Evolutionary conservation across 1,140 invertebrate species (phyloP).

Genomic region (Contarinia nasturtii): DNA sequence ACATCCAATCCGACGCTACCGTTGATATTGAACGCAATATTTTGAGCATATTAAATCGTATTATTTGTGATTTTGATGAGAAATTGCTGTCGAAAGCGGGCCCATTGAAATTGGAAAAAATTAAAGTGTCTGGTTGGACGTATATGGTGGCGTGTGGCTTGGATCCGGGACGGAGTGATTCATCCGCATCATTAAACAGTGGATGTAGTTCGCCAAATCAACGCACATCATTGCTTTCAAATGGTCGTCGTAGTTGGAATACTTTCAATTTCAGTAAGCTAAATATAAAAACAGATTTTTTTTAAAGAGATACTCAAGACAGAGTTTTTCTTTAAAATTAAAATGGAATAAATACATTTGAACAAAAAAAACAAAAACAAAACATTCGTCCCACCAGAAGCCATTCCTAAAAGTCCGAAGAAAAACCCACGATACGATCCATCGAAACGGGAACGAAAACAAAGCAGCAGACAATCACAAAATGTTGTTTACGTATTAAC

Average conservation of each 20-base stretch:
- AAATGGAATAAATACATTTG: too few relatives aligned
- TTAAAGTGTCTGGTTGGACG: constrained; percentile 82
- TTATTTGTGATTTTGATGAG: constrained; percentile 78
- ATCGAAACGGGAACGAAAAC: constrained; percentile 5
- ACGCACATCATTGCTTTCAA: constrained; percentile 15
- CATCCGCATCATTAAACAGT: constrained; percentile 28
- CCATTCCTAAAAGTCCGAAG: too few relatives aligned
- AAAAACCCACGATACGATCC: too few relatives aligned
- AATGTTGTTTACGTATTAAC: constrained; percentile 36
- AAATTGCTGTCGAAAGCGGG: constrained; percentile 24
- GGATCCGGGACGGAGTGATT: constrained; percentile 43
- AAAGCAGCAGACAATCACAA: constrained; percentile 11
- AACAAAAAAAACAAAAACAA: background rate
- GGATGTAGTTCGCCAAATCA: constrained; percentile 6
- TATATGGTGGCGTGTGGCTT: constrained; percentile 90
- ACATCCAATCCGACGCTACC: constrained; percentile 17
- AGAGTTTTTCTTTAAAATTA: too few relatives aligned
- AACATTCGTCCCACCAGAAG: background rate
- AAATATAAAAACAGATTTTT: too few relatives aligned
- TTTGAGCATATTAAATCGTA: constrained; percentile 64
- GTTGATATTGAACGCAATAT: constrained; percentile 35
- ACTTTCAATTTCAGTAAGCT: background rate
- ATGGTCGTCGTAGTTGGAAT: constrained; percentile 19
- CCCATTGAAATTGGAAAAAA: constrained; percentile 51
- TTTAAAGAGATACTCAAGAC: too few relatives aligned